Percentiles rank a stretch among this genome's conserved stretches.
Evolutionary conservation across 2,113 vertebrate genomes (phyloP).

Genomic region (Daboia siamensis): DNA sequence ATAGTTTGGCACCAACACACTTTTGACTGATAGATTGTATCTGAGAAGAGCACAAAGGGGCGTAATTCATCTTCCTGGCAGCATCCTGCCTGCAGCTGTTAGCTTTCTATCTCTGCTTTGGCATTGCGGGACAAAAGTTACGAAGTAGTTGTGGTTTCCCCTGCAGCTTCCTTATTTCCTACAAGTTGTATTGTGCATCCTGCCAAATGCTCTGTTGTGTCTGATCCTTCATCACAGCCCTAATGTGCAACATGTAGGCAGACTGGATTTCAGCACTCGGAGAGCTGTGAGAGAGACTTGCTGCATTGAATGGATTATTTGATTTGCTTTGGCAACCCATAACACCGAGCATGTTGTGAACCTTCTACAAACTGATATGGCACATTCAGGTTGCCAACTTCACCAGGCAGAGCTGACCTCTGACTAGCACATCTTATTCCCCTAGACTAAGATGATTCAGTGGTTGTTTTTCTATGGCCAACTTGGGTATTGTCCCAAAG

Average conservation of each 20-base stretch:
- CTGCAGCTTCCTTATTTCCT: background rate
- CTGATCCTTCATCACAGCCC: slow-evolving; percentile 35
- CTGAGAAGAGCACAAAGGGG: slow-evolving; percentile 41
- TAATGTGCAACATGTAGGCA: slow-evolving; percentile 30
- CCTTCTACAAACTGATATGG: background rate
- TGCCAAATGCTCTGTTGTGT: slow-evolving; percentile 32
- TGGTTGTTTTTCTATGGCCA: background rate
- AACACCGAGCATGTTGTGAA: background rate
- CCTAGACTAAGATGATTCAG: background rate
- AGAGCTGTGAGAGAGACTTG: background rate
- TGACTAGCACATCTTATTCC: background rate
- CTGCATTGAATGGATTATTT: background rate
- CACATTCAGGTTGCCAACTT: background rate
- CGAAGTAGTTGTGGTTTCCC: background rate
- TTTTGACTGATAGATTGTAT: background rate
- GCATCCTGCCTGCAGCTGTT: slow-evolving; percentile 39
- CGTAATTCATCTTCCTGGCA: slow-evolving; percentile 28
- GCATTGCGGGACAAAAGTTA: slow-evolving; percentile 26
- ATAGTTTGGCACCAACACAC: background rate
- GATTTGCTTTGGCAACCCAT: background rate
- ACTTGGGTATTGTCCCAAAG: background rate
- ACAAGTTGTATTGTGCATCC: slow-evolving; percentile 19
- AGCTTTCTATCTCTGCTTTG: slow-evolving; percentile 21
- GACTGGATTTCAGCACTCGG: background rate
- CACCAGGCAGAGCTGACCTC: background rate